Conservation (phyloP, 2,113 vertebrate species). For the Callaeas wilsoni region DNA sequence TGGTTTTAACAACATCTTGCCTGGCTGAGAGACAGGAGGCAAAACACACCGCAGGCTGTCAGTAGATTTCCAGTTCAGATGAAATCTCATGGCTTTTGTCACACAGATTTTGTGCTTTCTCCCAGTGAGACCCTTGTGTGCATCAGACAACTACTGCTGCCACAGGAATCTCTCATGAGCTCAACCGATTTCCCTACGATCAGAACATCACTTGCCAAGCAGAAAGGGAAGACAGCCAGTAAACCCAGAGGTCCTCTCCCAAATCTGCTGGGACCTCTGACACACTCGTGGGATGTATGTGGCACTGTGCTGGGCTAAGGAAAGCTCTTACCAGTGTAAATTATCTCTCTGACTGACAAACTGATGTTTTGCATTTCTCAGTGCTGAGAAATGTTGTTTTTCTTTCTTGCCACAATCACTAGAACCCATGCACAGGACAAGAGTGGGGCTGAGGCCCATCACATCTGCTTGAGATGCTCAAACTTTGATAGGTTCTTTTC, state of each 20-base stretch:
- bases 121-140: background rate
- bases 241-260: background rate
- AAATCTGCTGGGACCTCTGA: background rate
- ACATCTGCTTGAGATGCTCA: background rate
- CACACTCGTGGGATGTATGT: accelerated
- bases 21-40: background rate
- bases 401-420: background rate
- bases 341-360: background rate
- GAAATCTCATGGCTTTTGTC: background rate
- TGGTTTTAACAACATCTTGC: background rate
- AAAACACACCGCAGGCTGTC: background rate
- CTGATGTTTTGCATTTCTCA: background rate
- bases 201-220: background rate
- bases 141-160: background rate
- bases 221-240: background rate
- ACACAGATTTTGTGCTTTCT: background rate
- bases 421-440: background rate
- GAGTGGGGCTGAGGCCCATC: background rate
- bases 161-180: accelerated
- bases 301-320: background rate
- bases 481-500: background rate
- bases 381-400: background rate
- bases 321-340: background rate
- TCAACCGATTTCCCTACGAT: accelerated
- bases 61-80: background rate